These are phyloP conservation scores for Romanomermis culicivorax DNA, from an alignment of 2,888 invertebrate species.

Conservation along the genomic window DNA sequence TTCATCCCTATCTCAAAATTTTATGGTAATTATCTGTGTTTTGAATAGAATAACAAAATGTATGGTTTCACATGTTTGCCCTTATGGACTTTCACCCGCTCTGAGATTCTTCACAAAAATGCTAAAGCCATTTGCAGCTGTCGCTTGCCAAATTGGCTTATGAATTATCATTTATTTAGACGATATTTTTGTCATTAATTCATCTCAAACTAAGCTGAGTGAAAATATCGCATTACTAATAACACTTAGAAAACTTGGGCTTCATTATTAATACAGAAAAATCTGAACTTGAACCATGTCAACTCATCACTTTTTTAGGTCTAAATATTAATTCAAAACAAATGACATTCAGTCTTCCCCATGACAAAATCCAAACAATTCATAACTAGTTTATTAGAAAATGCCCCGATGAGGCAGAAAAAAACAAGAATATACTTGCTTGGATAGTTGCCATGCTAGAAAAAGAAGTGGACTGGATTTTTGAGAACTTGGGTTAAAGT, in stretches of 20 bases:
- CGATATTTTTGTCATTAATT: slow-evolving; percentile 1
- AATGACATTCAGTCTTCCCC: too few species aligned
- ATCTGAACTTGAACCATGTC: background rate
- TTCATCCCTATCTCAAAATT: background rate
- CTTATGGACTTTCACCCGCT: background rate
- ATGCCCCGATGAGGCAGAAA: too few species aligned
- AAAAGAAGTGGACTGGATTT: too few species aligned
- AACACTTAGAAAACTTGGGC: background rate
- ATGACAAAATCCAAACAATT: too few species aligned
- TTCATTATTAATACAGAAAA: background rate
- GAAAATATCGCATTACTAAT: background rate
- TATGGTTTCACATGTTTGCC: background rate
- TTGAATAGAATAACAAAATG: background rate
- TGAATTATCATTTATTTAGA: slow-evolving; percentile 1
- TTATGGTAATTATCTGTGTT: background rate
- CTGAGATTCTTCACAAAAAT: background rate
- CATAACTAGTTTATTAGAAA: too few species aligned
- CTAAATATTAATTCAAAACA: too few species aligned
- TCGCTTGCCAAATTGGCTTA: background rate
- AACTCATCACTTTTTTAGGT: background rate
- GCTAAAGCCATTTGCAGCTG: background rate
- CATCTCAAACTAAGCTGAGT: background rate
- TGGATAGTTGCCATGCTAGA: too few species aligned
- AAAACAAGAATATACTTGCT: too few species aligned
- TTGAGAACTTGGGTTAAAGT: too few species aligned